Evolutionary conservation across 2,113 vertebrate genomes (phyloP).

Genomic region (Corvus hawaiiensis): DNA sequence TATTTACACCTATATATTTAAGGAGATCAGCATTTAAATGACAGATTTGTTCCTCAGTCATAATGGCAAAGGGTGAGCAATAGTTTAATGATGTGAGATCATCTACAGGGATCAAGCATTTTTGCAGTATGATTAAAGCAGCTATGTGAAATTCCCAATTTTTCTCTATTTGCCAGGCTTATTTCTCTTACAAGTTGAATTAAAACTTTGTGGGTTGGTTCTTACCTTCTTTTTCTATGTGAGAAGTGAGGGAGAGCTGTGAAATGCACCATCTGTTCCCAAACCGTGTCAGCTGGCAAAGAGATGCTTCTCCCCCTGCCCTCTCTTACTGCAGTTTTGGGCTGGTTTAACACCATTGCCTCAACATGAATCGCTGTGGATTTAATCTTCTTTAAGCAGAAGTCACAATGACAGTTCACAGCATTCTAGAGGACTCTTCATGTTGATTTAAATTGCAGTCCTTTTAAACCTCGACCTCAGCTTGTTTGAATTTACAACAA

Average conservation of each 20-base stretch:
- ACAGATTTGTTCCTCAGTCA: background rate
- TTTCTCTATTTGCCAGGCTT: background rate
- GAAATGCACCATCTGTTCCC: constrained; percentile 49
- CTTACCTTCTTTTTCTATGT: constrained; percentile 42
- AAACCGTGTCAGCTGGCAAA: constrained; percentile 33
- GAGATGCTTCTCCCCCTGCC: constrained; percentile 37
- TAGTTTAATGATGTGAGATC: background rate
- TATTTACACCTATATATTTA: background rate
- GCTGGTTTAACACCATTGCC: constrained; percentile 26
- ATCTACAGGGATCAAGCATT: background rate
- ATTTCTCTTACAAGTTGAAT: constrained; percentile 27
- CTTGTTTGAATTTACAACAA: background rate
- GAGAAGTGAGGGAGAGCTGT: constrained; percentile 42
- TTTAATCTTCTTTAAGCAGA: background rate
- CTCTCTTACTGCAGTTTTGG: constrained; percentile 23
- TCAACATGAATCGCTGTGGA: background rate
- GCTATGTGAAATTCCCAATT: background rate
- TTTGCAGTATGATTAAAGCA: background rate
- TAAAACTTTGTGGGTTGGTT: constrained; percentile 34
- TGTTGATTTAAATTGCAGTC: background rate
- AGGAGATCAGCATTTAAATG: background rate
- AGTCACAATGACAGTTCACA: background rate
- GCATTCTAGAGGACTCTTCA: background rate
- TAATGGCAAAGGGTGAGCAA: background rate
- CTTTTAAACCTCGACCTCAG: background rate